Base-by-base conservation (phyloP, 2,888 invertebrate genomes). In the Hyposoter didymator region DNA sequence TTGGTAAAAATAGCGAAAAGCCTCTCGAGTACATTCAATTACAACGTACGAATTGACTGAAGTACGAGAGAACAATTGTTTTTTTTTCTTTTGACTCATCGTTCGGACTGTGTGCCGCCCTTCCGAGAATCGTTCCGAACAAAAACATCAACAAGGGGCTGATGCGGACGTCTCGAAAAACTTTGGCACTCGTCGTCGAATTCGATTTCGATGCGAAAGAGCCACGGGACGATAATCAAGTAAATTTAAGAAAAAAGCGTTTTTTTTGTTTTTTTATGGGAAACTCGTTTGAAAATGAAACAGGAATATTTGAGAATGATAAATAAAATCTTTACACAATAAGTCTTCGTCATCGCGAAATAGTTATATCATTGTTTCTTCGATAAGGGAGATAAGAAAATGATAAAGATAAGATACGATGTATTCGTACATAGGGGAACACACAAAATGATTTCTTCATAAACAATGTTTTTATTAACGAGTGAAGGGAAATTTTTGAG, bases 301-400 rank as follows among this genome's bases (percentile, higher is more conserved):
- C n/a, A n/a, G 10, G 35, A 35, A 10, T 35, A n/a, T 39, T 39
- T 39, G 0, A 39, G 7, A 17, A 66, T 12, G 8, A 66, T 5
- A 39, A 39, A 66, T 66, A n/a, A 35, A 39, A 66, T 67, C 39
- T 45, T 45, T 28, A 22, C 64, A n/a, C 3, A 45, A 45, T 22
- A 22, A 14, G 45, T 19, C 45, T 67, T 67, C 19, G 22, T 43
- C 39, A n/a, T 39, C 14, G 67, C 14, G 22, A 45, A 67, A 39
- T 39, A 39, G 39, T 43, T 22, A 67, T 45, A 67, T 8, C 43
- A 45, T 22, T 19, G 67, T 66, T 67, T 19, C 17, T n/a, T 12
- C 39, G 55, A 73, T 39, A 66, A 66, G 35, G 49, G 19, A 72
- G 73, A 73, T 73, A 73, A 73, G 73, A 39, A 39, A 39, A 39